phyloP scores from a whole-genome alignment of 2,113 vertebrate species.

The Lonchura striata region DNA sequence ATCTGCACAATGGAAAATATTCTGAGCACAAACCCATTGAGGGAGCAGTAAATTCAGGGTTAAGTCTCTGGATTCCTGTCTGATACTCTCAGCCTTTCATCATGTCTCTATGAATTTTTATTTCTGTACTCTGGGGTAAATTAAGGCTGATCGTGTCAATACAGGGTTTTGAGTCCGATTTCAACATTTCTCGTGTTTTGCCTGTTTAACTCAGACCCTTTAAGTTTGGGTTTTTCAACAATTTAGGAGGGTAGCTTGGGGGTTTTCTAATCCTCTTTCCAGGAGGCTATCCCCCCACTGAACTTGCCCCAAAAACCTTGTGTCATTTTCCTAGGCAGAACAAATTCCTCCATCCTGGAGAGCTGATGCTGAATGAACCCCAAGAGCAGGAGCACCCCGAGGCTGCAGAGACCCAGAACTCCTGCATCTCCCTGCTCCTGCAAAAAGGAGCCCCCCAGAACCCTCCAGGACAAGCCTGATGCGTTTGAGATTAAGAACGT shows the following conservation, averaged over 20 bases:
- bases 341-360: not conserved
- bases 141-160: conserved; percentile 57
- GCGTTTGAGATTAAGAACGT: not conserved
- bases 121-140: conserved; percentile 47
- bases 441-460: not conserved
- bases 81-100: conserved; percentile 58
- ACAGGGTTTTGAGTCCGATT: not conserved
- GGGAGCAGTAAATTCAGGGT: conserved; percentile 36
- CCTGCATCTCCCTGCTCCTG: not conserved
- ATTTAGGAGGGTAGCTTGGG: not conserved
- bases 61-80: conserved; percentile 13
- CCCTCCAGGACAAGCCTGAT: not conserved
- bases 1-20: not conserved
- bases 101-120: conserved; percentile 56
- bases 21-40: not conserved
- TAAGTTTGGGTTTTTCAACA: not conserved
- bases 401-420: not conserved
- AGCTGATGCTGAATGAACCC: not conserved
- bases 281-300: not conserved
- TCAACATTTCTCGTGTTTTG: not conserved
- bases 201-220: conserved; percentile 16
- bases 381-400: not conserved
- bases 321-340: not conserved
- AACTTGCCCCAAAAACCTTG: rapidly evolving
- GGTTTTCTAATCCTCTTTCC: not conserved